Base-by-base conservation (phyloP, 2,888 invertebrate genomes). In the Lithophane ornitopus region DNA sequence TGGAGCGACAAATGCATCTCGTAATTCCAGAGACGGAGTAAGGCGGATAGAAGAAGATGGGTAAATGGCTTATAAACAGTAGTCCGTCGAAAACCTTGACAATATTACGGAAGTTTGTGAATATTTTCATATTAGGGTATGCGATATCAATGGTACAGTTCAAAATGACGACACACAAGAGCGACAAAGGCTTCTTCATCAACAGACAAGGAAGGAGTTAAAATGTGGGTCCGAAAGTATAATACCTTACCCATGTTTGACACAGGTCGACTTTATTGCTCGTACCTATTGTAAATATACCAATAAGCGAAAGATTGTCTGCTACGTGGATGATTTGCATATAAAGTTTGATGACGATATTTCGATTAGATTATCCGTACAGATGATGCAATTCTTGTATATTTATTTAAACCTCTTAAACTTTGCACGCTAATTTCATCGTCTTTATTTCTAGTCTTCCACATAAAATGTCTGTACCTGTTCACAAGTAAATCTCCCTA, bases 1-100 rank as follows among this genome's bases (percentile, higher is more conserved):
- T 88, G 74, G 87, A 88, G 81, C 88, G 85, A 81, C 78, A 85
- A 88, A 87, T 76, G 69, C 84, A 86, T 87, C 87, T 88, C 80
- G 85, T 82, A 86, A 85, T 77, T 54, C 26, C 87, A 87, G 87
- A 26, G 77, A 66, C 62, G 87, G 72, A 85, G 54, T 82, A 70
- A 49, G 66, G 28, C 63, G 8, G 28, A 65, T 19, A 12, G 12
- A 16, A 1, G 11, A 19, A 52, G 26, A 22, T 26, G n/a, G 9
- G 14, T 19, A 28, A 12, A 65, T 28, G 44, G 19, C 11, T 26
- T n/a, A 11, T 9, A 22, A 19, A 52, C 22, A n/a, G 52, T 22
- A 22, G 52, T 3, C 52, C 4, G 11, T 54, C 12, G 12, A 54
- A 54, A 54, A 54, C 4, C 12, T 54, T 54, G 54, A 26, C 22